These are phyloP conservation scores for Paracentrotus lividus DNA, from an alignment of 53 echinoderm and acorn worm genomes.

Conservation along the genomic window DNA sequence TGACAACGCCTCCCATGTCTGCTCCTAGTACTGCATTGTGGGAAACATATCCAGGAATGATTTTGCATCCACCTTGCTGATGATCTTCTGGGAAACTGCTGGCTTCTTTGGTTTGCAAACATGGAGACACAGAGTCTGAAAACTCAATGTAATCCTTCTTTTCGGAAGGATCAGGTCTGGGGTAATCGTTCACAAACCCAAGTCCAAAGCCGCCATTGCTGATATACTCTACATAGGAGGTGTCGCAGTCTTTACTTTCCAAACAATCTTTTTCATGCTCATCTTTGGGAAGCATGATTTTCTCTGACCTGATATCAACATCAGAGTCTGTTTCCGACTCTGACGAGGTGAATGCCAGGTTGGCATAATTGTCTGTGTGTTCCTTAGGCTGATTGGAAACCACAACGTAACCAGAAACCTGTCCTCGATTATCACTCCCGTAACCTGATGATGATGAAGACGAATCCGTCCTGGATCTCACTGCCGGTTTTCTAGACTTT, in stretches of 20 bases:
- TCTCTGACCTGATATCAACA: background rate
- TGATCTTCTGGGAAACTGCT: background rate
- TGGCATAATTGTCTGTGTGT: slow-evolving; percentile 22
- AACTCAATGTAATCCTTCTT: background rate
- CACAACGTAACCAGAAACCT: slow-evolving; percentile 20
- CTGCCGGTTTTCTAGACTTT: background rate
- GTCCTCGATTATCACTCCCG: background rate
- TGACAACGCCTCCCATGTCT: too few species aligned
- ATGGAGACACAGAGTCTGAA: background rate
- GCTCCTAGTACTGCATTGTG: background rate
- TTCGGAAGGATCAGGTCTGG: background rate
- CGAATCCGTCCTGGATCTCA: slow-evolving; percentile 31
- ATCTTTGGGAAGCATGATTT: background rate
- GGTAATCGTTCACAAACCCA: slow-evolving; percentile 50
- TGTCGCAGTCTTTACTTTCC: background rate
- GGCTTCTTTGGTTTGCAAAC: too few species aligned
- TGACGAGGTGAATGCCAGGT: slow-evolving; percentile 45
- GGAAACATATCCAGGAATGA: slow-evolving; percentile 5
- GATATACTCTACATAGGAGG: slow-evolving; percentile 40
- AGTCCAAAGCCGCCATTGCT: slow-evolving; percentile 19
- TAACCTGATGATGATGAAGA: slow-evolving; percentile 50
- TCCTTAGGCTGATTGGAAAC: background rate
- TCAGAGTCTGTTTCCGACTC: slow-evolving; percentile 63
- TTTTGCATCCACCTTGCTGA: background rate
- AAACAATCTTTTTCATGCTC: background rate